Conservation (phyloP, 2,113 vertebrate genomes). For the Leucopsar rothschildi region DNA sequence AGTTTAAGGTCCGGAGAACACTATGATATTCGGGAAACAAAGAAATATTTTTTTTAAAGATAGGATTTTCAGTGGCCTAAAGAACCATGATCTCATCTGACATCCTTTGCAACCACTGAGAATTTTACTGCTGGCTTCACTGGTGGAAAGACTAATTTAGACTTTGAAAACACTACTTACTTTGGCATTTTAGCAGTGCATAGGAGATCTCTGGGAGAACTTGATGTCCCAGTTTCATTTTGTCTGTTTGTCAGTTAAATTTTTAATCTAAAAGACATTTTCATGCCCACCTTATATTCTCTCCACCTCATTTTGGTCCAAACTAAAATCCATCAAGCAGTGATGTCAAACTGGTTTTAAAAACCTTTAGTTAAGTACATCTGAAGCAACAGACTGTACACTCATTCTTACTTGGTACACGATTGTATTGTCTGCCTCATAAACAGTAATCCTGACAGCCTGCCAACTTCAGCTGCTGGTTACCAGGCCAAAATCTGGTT, state of each 20-base stretch:
- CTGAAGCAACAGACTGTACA: background rate
- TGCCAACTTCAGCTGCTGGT: background rate
- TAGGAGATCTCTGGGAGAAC: background rate
- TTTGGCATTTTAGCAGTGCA: background rate
- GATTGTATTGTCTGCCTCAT: background rate
- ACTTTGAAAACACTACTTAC: background rate
- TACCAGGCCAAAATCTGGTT: background rate
- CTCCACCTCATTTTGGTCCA: background rate
- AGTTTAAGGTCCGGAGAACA: background rate
- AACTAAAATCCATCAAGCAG: background rate
- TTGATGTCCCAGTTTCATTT: background rate
- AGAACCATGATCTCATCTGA: background rate
- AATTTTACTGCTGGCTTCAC: background rate
- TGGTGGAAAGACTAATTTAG: background rate
- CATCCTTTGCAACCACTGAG: background rate
- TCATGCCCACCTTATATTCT: background rate
- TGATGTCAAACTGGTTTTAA: background rate
- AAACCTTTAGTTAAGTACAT: background rate
- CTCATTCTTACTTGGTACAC: background rate
- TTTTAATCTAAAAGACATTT: background rate
- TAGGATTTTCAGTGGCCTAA: background rate
- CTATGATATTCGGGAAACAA: background rate
- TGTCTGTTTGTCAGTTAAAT: background rate
- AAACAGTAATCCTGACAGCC: background rate
- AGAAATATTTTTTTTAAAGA: background rate